Conservation (phyloP, 1,140 invertebrate genomes). For the Drosophila pallidifrons region DNA sequence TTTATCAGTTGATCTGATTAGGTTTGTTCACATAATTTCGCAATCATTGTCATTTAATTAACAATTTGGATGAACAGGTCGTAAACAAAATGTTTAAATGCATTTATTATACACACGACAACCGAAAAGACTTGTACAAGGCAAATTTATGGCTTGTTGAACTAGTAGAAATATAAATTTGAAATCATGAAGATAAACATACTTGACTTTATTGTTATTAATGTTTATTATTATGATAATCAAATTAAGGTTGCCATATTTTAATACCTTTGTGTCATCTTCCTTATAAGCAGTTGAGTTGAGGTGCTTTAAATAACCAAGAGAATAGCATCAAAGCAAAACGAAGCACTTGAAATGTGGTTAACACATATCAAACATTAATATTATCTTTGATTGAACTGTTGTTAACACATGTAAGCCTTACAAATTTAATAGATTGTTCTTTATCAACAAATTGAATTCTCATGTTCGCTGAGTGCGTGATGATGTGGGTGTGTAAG, state of each 20-base stretch:
- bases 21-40: slow-evolving; percentile 6
- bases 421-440: slow-evolving; percentile 29
- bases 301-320: neutral
- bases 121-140: too few relatives aligned
- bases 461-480: slow-evolving; percentile 53
- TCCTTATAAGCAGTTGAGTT: too few relatives aligned
- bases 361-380: neutral
- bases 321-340: neutral
- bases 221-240: too few relatives aligned
- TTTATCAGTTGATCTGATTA: neutral
- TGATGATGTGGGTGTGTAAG: slow-evolving; percentile 1
- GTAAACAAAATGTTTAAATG: neutral
- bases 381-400: slow-evolving; percentile 3
- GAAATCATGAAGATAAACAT: too few relatives aligned
- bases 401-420: slow-evolving; percentile 18
- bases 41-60: neutral
- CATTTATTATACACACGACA: neutral
- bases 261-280: too few relatives aligned
- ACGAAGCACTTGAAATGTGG: neutral
- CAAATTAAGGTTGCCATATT: too few relatives aligned
- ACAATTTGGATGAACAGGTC: neutral
- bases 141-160: too few relatives aligned
- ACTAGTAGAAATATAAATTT: too few relatives aligned
- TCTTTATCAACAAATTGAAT: slow-evolving; percentile 71
- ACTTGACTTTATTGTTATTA: too few relatives aligned